A percentile compares a stretch with the other conserved stretches of the same genome.
Conservation (phyloP, 2,113 vertebrate genomes). For the Phoenicopterus ruber region DNA sequence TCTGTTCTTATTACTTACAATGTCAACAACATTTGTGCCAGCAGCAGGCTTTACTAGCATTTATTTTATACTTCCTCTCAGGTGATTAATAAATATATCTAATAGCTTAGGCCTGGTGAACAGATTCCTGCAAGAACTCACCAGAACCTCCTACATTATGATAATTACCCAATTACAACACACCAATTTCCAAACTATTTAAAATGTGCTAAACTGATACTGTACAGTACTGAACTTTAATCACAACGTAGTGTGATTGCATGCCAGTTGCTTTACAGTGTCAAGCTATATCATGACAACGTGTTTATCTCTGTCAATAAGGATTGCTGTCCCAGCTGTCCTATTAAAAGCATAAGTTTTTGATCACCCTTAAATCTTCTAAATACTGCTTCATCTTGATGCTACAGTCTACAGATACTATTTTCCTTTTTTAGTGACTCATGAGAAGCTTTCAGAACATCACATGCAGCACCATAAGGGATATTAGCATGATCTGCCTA, state of each 20-base stretch:
- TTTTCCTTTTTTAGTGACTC: neutral
- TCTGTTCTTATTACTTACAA: neutral
- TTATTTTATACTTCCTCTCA: constrained; percentile 1
- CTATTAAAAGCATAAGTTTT: neutral
- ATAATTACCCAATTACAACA: neutral
- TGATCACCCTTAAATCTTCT: neutral
- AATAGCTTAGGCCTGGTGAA: neutral
- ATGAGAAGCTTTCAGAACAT: neutral
- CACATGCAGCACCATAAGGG: neutral
- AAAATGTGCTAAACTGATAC: neutral
- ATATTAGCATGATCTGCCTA: neutral
- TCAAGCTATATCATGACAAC: neutral
- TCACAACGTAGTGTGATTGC: accelerated
- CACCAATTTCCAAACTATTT: neutral
- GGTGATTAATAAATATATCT: neutral
- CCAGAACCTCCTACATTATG: neutral
- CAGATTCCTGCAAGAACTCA: neutral
- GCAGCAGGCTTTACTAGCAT: neutral
- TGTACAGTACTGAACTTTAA: neutral
- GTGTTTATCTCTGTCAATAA: neutral
- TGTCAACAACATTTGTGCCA: neutral
- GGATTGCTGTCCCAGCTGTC: neutral
- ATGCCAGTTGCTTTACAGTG: neutral
- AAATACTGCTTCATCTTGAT: neutral
- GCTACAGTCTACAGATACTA: neutral